Percentiles rank a stretch among this genome's conserved stretches.
Conservation (phyloP, 1,140 invertebrate genomes). For the Microplitis mediator region DNA sequence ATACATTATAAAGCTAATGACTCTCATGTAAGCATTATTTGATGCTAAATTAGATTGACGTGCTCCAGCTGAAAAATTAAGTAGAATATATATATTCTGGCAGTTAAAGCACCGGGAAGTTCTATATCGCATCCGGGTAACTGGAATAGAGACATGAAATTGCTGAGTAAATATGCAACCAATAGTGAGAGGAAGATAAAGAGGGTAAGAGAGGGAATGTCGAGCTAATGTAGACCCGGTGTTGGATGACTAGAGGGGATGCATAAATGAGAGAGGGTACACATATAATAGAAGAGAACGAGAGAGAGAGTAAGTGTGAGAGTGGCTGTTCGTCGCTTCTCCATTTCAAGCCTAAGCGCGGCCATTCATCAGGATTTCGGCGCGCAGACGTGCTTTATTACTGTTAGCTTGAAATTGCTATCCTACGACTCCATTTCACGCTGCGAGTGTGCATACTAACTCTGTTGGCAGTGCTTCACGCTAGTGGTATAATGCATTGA, state of each 20-base stretch:
- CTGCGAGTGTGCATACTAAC: slow-evolving; percentile 40
- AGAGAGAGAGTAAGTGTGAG: slow-evolving; percentile 53
- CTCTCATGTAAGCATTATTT: too few species aligned
- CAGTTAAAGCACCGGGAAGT: background rate
- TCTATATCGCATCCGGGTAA: background rate
- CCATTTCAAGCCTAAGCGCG: slow-evolving; percentile 64
- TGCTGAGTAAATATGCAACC: slow-evolving; percentile 21
- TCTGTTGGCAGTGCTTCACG: slow-evolving; percentile 23
- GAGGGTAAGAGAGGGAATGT: background rate
- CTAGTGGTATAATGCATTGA: slow-evolving; percentile 48
- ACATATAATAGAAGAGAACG: slow-evolving; percentile 22
- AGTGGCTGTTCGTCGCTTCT: slow-evolving; percentile 59
- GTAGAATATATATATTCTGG: background rate
- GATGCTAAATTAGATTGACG: too few species aligned
- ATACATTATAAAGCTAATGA: too few species aligned
- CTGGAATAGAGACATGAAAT: slow-evolving; percentile 21
- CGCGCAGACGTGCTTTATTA: slow-evolving; percentile 65
- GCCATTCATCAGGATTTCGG: slow-evolving; percentile 65
- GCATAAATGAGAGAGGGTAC: slow-evolving; percentile 25
- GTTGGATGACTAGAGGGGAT: slow-evolving; percentile 17
- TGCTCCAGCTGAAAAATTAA: background rate
- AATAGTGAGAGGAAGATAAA: slow-evolving; percentile 5
- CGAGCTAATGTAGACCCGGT: slow-evolving; percentile 7
- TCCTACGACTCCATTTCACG: slow-evolving; percentile 63
- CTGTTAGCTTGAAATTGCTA: slow-evolving; percentile 63